These are phyloP conservation scores for Cataglyphis livida DNA, from an alignment of 2,888 invertebrate species.

Conservation along the genomic window DNA sequence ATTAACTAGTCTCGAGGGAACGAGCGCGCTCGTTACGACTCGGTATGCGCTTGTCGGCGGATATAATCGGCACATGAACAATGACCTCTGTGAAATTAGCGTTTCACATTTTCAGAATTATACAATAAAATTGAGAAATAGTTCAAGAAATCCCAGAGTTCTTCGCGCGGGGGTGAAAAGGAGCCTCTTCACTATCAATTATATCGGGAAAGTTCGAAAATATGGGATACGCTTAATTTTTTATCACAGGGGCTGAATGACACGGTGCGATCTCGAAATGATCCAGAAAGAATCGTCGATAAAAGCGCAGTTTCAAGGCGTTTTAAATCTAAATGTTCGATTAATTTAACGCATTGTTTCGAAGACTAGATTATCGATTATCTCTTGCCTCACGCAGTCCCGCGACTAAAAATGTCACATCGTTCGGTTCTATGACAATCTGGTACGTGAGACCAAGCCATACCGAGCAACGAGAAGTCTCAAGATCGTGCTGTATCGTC, in stretches of 20 bases:
- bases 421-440: conserved; percentile 1
- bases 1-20: conserved; percentile 52
- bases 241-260: neutral
- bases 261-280: neutral
- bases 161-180: neutral
- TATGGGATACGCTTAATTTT: neutral
- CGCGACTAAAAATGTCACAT: conserved; percentile 2
- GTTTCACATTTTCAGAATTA: conserved; percentile 19
- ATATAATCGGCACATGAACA: conserved; percentile 43
- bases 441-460: conserved; percentile 34
- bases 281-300: neutral
- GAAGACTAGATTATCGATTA: conserved; percentile 15
- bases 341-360: conserved; percentile 38
- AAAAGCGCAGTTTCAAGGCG: neutral
- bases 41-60: conserved; percentile 42
- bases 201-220: neutral
- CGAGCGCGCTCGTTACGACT: conserved; percentile 37
- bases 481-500: conserved; percentile 50
- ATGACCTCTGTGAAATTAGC: neutral
- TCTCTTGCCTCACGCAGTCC: conserved; percentile 32
- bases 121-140: conserved; percentile 5
- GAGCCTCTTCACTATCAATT: neutral
- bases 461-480: neutral
- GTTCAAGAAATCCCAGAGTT: neutral
- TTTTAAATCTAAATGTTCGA: conserved; percentile 15